These are phyloP conservation scores for Bryconaethiops microstoma DNA, from an alignment of 2,797 vertebrate genomes.

Conservation along the genomic window DNA sequence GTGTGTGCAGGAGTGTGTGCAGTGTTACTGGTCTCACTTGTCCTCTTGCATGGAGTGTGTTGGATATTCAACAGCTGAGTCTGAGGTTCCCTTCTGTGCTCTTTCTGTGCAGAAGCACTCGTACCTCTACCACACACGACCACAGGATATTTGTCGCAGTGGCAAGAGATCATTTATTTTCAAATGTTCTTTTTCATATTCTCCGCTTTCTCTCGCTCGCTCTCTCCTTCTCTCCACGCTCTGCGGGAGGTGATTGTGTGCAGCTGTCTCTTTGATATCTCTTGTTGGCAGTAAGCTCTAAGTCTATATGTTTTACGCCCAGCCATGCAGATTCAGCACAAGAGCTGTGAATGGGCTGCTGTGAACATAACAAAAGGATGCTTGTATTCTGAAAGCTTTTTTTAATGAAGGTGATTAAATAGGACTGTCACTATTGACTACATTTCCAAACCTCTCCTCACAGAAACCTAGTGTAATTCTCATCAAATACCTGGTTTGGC, in stretches of 20 bases:
- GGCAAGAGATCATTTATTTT: constrained; percentile 9
- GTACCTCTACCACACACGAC: not conserved
- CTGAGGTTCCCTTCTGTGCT: constrained; percentile 29
- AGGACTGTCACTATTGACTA: not conserved
- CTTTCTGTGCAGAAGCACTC: not conserved
- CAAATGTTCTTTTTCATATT: not conserved
- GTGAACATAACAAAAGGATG: not conserved
- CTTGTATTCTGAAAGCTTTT: not conserved
- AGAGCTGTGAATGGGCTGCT: not conserved
- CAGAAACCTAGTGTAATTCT: too few species aligned
- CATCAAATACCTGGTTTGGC: too few species aligned
- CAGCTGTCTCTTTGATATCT: constrained; percentile 1
- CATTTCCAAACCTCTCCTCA: too few species aligned
- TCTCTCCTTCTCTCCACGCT: not conserved
- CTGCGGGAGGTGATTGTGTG: not conserved
- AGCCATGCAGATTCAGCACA: not conserved
- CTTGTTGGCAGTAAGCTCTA: not conserved
- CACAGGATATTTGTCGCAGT: not conserved
- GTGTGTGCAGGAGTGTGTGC: not conserved
- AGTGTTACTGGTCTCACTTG: not conserved
- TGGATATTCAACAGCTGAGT: constrained; percentile 24
- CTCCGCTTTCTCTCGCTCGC: not conserved
- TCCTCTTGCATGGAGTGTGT: not conserved
- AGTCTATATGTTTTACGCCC: not conserved
- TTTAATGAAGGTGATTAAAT: not conserved